Evolutionary conservation across 2,888 invertebrate genomes (phyloP), one percentile per base, ranked within the genome.

Genomic region (Lasius platythorax): DNA sequence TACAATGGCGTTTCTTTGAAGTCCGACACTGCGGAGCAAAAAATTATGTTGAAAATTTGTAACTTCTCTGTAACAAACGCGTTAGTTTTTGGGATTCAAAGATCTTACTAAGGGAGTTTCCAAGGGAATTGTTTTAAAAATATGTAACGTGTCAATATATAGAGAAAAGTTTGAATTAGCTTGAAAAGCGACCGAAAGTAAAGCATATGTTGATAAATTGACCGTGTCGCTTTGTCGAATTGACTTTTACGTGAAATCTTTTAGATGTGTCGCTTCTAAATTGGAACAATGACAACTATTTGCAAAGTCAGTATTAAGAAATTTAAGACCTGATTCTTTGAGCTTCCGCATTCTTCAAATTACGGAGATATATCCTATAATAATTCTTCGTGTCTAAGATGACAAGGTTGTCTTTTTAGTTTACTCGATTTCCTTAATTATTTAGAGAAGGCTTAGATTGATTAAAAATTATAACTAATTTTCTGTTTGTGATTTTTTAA

Each of bases 1-100:
- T 23, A 78, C 73, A 72, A 56, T 56, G n/a, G n/a, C 23, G 40
- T 58, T 83, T 73, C 12, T 23, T 37, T 43, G 76, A 72, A 58
- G 43, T 28, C 43, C 8, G 28, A 30, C 30, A 40, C 0, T 53
- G 61, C 11, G 1, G 46, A 73, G 2, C 23, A 40, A 76, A 74
- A 68, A 70, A 67, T 70, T 30, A 33, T 33, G 46, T 33, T 15
- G 46, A 56, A 58, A 67, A 79, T 83, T 83, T 83, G 63, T 37
- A 63, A 40, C 40, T n/a, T 43, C 50, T n/a, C 3, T 9, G 15
- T 64, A 37, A 40, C 15, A 46, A 5, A 15, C 18, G 15, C 11
- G 11, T 75, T 64, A 64, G 28, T 23, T 61, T 74, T 53, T n/a
- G 4, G 11, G 6, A 56, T 5, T 72, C 23, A 8, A 23, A 37